These are phyloP conservation scores for Tylochromis polylepis DNA, from an alignment of 2,113 vertebrate species.

Conservation along the genomic window DNA sequence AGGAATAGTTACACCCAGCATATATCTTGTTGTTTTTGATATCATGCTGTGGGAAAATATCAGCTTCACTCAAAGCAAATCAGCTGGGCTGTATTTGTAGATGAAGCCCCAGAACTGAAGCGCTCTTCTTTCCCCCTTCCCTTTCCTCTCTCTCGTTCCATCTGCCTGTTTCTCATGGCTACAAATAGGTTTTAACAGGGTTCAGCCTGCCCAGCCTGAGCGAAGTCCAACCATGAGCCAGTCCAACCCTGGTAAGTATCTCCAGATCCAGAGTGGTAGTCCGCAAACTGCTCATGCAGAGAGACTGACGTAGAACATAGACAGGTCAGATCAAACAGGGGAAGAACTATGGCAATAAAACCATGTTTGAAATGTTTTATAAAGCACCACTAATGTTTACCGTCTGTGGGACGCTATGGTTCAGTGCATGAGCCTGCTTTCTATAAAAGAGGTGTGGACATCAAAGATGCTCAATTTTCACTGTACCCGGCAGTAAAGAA, in stretches of 20 bases:
- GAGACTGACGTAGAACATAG: not conserved
- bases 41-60: slow-evolving; percentile 37
- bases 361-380: slow-evolving; percentile 2
- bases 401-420: not conserved
- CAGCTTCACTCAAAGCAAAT: slow-evolving; percentile 18
- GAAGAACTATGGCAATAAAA: not conserved
- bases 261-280: slow-evolving; percentile 18
- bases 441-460: not conserved
- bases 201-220: slow-evolving; percentile 65
- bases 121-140: not conserved
- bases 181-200: slow-evolving; percentile 71
- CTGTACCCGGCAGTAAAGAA: not conserved
- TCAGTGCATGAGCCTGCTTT: not conserved
- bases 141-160: not conserved
- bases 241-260: slow-evolving; percentile 73
- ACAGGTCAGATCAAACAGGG: slow-evolving; percentile 27
- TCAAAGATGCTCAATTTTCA: not conserved
- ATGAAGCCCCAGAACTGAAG: slow-evolving; percentile 15
- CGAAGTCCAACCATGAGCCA: slow-evolving; percentile 59
- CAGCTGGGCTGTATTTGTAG: slow-evolving; percentile 52
- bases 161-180: slow-evolving; percentile 53
- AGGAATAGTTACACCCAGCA: not conserved
- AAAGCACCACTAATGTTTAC: slow-evolving; percentile 39
- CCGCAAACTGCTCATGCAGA: not conserved
- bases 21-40: slow-evolving; percentile 31